Evolutionary conservation across 1,140 invertebrate genomes (phyloP).

Genomic region (Leptinotarsa texana): DNA sequence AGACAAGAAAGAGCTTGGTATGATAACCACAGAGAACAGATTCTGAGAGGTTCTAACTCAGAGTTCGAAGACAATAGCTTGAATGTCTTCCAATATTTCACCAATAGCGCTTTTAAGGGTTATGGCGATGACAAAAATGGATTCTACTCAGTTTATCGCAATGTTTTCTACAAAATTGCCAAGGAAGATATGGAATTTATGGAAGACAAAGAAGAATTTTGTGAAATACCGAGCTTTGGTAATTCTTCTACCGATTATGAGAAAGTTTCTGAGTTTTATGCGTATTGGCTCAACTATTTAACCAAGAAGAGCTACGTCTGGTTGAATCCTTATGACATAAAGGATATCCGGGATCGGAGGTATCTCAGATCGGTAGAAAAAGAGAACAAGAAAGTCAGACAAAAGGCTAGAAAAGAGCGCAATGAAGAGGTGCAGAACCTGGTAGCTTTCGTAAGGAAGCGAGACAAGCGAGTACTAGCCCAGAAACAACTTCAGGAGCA

Average conservation of each 20-base stretch:
- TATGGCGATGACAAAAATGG: constrained; percentile 86
- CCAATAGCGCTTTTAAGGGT: constrained; percentile 85
- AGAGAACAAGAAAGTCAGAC: constrained; percentile 93
- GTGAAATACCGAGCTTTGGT: constrained; percentile 84
- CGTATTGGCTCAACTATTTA: constrained; percentile 86
- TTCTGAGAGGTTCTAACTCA: constrained; percentile 82
- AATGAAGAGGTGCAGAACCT: constrained; percentile 92
- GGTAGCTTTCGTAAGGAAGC: constrained; percentile 87
- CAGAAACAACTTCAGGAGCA: constrained; percentile 69
- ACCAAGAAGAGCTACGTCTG: constrained; percentile 81
- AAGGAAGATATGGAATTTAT: constrained; percentile 84
- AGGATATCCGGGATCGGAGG: constrained; percentile 77
- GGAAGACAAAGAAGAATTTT: constrained; percentile 70
- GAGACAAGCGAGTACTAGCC: constrained; percentile 87
- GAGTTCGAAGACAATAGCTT: constrained; percentile 86
- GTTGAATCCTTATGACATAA: constrained; percentile 89
- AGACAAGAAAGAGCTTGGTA: constrained; percentile 94
- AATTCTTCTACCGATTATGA: constrained; percentile 81
- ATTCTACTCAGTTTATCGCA: constrained; percentile 88
- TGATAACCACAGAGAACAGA: constrained; percentile 87
- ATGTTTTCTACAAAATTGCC: constrained; percentile 87
- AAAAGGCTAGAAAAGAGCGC: constrained; percentile 85
- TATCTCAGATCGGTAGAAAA: constrained; percentile 86
- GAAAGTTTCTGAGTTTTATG: constrained; percentile 89
- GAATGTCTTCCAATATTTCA: constrained; percentile 90